Evolutionary conservation across 2,113 vertebrate species (phyloP).

Genomic region (Symphodus melops): DNA sequence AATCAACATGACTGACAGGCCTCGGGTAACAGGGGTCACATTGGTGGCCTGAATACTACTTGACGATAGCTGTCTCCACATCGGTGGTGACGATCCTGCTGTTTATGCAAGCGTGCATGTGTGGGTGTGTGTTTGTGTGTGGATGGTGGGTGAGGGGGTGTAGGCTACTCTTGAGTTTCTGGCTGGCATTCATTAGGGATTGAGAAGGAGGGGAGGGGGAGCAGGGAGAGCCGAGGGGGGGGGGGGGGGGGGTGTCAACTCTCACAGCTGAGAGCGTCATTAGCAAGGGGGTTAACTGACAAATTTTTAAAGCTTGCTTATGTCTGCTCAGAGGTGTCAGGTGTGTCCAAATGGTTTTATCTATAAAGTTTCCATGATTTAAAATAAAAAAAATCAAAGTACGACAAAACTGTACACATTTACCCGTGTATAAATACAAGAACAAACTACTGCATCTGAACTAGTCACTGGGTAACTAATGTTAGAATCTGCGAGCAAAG

Average conservation of each 20-base stretch:
- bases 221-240: slow-evolving; percentile 50
- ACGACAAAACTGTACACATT: too few species aligned
- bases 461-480: neutral
- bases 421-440: neutral
- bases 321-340: slow-evolving; percentile 22
- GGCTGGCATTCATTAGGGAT: slow-evolving; percentile 69
- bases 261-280: slow-evolving; percentile 75
- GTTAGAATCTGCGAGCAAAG: neutral
- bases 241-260: slow-evolving; percentile 71
- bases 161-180: slow-evolving; percentile 29
- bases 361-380: neutral
- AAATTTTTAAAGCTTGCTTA: slow-evolving; percentile 66
- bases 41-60: slow-evolving; percentile 43
- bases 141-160: slow-evolving; percentile 23
- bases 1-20: slow-evolving; percentile 65
- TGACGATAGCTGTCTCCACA: slow-evolving; percentile 34
- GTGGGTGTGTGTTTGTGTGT: slow-evolving; percentile 31
- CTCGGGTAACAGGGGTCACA: slow-evolving; percentile 65
- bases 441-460: neutral
- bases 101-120: slow-evolving; percentile 26
- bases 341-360: slow-evolving; percentile 5
- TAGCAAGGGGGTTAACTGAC: slow-evolving; percentile 72
- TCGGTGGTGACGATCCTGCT: slow-evolving; percentile 34
- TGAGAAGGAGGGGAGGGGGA: slow-evolving; percentile 39
- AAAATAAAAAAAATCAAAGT: too few species aligned